These are phyloP conservation scores for Stomatorhinus walkeri DNA, from an alignment of 2,797 vertebrate genomes.

Conservation along the genomic window DNA sequence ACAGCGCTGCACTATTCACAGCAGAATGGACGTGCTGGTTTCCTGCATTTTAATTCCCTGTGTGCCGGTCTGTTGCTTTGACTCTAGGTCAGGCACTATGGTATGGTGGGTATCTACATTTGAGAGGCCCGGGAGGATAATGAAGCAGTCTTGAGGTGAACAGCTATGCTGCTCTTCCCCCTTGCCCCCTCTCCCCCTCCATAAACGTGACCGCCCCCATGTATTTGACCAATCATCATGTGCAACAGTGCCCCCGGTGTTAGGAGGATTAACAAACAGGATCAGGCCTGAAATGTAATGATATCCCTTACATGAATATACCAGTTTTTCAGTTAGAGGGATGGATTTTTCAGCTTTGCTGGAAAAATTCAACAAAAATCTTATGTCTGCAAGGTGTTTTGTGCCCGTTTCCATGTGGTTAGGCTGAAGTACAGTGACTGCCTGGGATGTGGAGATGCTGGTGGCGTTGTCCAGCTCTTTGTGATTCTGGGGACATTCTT, in stretches of 20 bases:
- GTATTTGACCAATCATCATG: neutral
- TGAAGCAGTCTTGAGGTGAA: constrained; percentile 23
- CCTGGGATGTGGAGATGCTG: neutral
- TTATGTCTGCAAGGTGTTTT: neutral
- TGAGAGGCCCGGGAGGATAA: constrained; percentile 35
- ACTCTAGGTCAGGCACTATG: constrained; percentile 48
- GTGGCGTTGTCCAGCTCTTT: neutral
- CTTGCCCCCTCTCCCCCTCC: neutral
- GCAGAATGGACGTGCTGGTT: constrained; percentile 9
- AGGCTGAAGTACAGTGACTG: constrained; percentile 14
- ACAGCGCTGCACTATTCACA: neutral
- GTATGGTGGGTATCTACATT: constrained; percentile 54
- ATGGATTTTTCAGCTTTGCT: neutral
- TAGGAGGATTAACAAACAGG: neutral
- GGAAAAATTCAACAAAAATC: neutral
- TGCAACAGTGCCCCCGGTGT: neutral
- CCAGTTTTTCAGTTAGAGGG: neutral
- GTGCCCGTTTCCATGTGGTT: neutral
- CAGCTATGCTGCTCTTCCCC: constrained; percentile 16
- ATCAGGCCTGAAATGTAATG: neutral
- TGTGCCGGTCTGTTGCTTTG: constrained; percentile 28
- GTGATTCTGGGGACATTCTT: neutral
- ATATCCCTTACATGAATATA: neutral
- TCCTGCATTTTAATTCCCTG: constrained; percentile 11
- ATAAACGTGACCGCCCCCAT: neutral